These are phyloP conservation scores for Drosophila rellima DNA, from an alignment of 2,888 invertebrate species.

Conservation along the genomic window DNA sequence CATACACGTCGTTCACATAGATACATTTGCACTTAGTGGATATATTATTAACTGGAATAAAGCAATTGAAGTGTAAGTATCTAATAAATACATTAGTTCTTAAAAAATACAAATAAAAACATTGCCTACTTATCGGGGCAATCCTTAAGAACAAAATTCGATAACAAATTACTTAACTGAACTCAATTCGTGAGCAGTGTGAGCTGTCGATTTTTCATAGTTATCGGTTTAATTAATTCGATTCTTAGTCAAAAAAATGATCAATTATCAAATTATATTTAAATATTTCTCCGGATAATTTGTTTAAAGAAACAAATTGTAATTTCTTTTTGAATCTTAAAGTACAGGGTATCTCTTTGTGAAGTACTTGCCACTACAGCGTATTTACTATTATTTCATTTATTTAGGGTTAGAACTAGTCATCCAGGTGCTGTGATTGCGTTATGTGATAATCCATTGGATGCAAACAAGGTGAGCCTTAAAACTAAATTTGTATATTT, in stretches of 20 bases:
- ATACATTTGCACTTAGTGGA: conserved; percentile 97
- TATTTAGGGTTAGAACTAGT: conserved; percentile 93
- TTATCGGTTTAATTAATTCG: no score
- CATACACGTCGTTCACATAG: conserved; percentile 98
- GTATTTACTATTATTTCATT: neutral
- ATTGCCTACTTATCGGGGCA: conserved; percentile 8
- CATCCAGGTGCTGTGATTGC: conserved; percentile 99
- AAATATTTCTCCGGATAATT: no score
- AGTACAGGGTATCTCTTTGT: neutral
- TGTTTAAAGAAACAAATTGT: no score
- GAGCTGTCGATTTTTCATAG: no score
- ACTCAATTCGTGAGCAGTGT: no score
- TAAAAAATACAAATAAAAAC: neutral
- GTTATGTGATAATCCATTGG: conserved; percentile 98
- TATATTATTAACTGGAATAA: conserved; percentile 99
- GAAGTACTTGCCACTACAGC: neutral
- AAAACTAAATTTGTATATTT: neutral
- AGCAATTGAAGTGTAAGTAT: conserved; percentile 98
- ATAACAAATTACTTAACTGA: no score
- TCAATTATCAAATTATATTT: no score
- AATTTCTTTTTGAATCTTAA: neutral
- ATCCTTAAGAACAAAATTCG: neutral
- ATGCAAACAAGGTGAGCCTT: conserved; percentile 95
- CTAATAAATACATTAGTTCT: neutral
- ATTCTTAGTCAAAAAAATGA: no score